Conservation (phyloP, 2,797 vertebrate species). For the Smutsia gigantea region DNA sequence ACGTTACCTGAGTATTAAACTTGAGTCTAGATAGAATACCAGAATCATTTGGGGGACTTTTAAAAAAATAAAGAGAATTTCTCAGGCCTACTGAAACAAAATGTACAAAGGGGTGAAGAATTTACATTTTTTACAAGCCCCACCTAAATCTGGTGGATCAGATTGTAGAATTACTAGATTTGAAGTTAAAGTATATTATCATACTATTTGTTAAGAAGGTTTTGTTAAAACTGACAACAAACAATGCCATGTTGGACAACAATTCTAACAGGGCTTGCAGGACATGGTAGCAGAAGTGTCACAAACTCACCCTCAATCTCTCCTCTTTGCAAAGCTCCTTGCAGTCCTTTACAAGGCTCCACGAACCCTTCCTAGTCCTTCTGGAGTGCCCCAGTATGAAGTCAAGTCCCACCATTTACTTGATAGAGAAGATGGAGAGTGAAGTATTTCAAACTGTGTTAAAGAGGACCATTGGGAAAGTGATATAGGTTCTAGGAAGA, state of each 20-base stretch:
- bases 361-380: not conserved
- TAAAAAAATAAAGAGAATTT: not conserved
- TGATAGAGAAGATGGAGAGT: not conserved
- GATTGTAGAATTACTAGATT: not conserved
- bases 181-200: not conserved
- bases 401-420: not conserved
- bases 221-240: constrained; percentile 8
- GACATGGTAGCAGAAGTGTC: too few relatives aligned
- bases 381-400: not conserved
- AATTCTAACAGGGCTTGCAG: not conserved
- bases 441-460: not conserved
- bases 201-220: not conserved
- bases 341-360: not conserved
- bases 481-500: not conserved
- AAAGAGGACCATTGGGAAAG: not conserved
- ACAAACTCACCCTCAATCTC: not conserved
- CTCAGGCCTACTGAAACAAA: not conserved
- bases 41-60: not conserved
- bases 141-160: not conserved
- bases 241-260: not conserved
- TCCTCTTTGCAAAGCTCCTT: not conserved
- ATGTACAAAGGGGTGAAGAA: not conserved
- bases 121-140: not conserved
- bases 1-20: not conserved
- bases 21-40: not conserved